Evolutionary conservation across 1,140 invertebrate genomes (phyloP).

Genomic region (Listronotus oregonensis): DNA sequence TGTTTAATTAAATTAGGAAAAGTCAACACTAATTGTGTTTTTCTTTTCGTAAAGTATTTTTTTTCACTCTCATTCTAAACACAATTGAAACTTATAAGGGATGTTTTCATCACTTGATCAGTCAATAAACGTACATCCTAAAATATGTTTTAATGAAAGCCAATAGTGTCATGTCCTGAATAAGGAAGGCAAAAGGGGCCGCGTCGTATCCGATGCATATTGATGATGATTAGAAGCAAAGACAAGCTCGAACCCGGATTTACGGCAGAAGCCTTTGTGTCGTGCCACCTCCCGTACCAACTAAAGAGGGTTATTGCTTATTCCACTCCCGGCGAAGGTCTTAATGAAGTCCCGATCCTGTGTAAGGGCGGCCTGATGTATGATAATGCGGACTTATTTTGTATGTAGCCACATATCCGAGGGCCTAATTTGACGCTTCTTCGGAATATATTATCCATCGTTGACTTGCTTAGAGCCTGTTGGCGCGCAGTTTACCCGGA

Average conservation of each 20-base stretch:
- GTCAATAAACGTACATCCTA: not conserved
- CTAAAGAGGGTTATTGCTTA: slow-evolving; percentile 32
- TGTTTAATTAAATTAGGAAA: too few relatives aligned
- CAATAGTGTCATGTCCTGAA: slow-evolving; percentile 23
- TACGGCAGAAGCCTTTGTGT: slow-evolving; percentile 24
- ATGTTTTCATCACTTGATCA: too few relatives aligned
- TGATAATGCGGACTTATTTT: slow-evolving; percentile 16
- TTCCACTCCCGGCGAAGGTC: slow-evolving; percentile 23
- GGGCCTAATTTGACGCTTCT: too few relatives aligned
- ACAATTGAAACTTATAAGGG: too few relatives aligned
- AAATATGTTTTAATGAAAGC: slow-evolving; percentile 23
- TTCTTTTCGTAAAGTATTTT: too few relatives aligned
- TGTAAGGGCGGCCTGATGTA: slow-evolving; percentile 12
- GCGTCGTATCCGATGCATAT: slow-evolving; percentile 28
- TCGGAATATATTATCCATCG: too few relatives aligned
- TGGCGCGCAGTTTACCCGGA: too few relatives aligned
- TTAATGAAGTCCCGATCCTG: slow-evolving; percentile 27
- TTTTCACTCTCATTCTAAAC: too few relatives aligned
- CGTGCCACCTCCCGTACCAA: slow-evolving; percentile 23
- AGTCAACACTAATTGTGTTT: too few relatives aligned
- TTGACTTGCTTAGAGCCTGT: too few relatives aligned
- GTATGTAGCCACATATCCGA: slow-evolving; percentile 1
- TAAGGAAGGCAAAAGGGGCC: slow-evolving; percentile 23
- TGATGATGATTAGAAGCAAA: slow-evolving; percentile 31
- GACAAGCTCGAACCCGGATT: slow-evolving; percentile 29